phyloP scores from a whole-genome alignment of 2,113 vertebrate species.

The Alethe castanea region DNA sequence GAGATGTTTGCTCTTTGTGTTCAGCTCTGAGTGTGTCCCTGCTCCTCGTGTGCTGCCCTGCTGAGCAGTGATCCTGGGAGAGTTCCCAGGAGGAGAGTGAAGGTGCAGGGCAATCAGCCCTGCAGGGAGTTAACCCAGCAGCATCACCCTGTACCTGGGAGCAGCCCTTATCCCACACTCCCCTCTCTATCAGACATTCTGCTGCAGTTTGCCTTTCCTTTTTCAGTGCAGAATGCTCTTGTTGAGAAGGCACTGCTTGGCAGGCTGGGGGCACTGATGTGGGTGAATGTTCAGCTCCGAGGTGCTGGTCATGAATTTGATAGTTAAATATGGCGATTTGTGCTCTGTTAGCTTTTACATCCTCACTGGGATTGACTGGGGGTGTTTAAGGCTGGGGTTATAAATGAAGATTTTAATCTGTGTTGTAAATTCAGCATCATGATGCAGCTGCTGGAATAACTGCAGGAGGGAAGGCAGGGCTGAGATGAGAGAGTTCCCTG shows the following conservation, averaged over 20 bases:
- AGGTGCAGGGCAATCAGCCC: neutral
- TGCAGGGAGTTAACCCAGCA: neutral
- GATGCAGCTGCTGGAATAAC: neutral
- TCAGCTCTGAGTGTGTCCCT: neutral
- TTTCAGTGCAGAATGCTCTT: no score
- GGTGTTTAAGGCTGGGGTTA: neutral
- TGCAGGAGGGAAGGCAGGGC: neutral
- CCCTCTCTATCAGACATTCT: neutral
- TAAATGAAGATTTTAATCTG: neutral
- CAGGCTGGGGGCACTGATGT: neutral
- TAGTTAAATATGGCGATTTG: neutral
- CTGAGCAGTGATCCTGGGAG: neutral
- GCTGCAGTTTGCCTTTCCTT: neutral
- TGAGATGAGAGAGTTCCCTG: neutral
- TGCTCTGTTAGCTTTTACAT: neutral
- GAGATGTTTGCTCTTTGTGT: neutral
- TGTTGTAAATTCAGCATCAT: neutral
- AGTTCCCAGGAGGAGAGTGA: no score
- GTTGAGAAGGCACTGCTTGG: no score
- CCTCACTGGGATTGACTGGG: neutral
- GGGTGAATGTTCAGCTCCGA: neutral
- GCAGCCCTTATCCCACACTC: fast-evolving
- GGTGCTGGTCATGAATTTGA: neutral
- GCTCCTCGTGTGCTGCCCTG: neutral
- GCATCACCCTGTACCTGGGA: neutral